Percentiles rank a stretch among this genome's conserved stretches.
phyloP scores from a whole-genome alignment of 1,140 invertebrate genomes.

The Dendroctonus valens region DNA sequence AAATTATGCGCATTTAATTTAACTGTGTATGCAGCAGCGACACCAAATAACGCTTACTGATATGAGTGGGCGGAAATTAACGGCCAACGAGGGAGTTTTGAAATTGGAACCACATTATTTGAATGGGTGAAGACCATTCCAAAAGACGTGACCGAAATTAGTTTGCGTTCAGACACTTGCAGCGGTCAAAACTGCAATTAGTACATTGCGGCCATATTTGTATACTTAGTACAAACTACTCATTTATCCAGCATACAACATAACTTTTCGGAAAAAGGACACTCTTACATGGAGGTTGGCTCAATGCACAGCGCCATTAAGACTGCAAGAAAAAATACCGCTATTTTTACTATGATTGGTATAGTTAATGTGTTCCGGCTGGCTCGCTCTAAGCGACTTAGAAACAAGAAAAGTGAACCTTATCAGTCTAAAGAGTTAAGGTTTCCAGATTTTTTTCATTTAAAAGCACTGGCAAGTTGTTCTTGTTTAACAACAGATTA shows the following conservation, averaged over 20 bases:
- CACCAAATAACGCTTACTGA: constrained; percentile 30
- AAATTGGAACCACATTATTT: constrained; percentile 22
- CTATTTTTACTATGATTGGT: constrained; percentile 27
- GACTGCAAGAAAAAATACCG: constrained; percentile 16
- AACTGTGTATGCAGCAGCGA: constrained; percentile 36
- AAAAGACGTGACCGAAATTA: constrained; percentile 27
- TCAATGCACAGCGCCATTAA: constrained; percentile 38
- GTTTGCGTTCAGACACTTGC: constrained; percentile 35
- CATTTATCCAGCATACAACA: constrained; percentile 31
- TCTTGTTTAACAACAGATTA: constrained; percentile 18
- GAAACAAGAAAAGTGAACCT: constrained; percentile 13
- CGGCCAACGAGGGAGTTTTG: constrained; percentile 27
- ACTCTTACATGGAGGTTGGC: constrained; percentile 37
- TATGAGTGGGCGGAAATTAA: constrained; percentile 39
- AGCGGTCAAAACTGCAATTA: constrained; percentile 37
- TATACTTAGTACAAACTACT: constrained; percentile 28
- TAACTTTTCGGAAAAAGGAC: constrained; percentile 32
- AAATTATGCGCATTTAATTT: constrained; percentile 41
- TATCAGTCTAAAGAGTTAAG: constrained; percentile 25
- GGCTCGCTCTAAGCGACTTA: constrained; percentile 25
- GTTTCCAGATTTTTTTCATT: constrained; percentile 26
- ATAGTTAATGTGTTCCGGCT: constrained; percentile 23
- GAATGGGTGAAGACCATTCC: constrained; percentile 29
- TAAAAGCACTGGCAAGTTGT: constrained; percentile 15
- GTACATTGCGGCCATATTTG: constrained; percentile 27